Conservation (phyloP, 2,888 invertebrate genomes). For the Andricus curvator region DNA sequence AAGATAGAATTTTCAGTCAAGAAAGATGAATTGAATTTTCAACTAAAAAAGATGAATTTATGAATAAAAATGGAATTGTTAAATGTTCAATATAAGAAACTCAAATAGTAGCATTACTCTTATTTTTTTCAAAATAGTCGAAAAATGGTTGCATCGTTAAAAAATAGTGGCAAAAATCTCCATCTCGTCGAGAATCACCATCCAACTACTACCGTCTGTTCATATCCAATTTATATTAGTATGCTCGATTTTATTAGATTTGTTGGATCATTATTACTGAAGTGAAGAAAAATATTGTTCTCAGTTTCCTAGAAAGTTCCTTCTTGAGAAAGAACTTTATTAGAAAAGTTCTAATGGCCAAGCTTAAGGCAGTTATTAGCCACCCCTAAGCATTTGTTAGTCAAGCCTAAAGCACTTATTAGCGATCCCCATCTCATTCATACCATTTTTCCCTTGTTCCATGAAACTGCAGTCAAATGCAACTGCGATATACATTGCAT, state of each 20-base stretch:
- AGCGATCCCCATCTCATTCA: not conserved
- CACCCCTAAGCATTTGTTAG: slow-evolving; percentile 11
- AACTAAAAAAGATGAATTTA: too few species aligned
- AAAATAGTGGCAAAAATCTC: too few species aligned
- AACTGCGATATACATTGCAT: not conserved
- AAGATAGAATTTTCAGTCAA: too few species aligned
- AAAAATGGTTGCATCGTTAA: too few species aligned
- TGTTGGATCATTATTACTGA: not conserved
- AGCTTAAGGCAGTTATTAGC: not conserved
- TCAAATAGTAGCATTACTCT: too few species aligned
- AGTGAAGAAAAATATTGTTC: not conserved
- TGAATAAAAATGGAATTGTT: too few species aligned
- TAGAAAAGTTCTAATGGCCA: not conserved
- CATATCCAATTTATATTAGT: not conserved
- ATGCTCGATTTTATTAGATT: not conserved
- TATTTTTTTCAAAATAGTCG: too few species aligned
- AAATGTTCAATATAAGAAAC: too few species aligned
- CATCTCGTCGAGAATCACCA: too few species aligned
- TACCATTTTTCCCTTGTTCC: not conserved
- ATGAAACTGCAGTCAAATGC: slow-evolving; percentile 22
- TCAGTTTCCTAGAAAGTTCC: not conserved
- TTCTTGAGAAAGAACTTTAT: too few species aligned
- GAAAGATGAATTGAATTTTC: too few species aligned
- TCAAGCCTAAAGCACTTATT: slow-evolving; percentile 8
- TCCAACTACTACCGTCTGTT: too few species aligned